Evolutionary conservation across 2,797 vertebrate genomes (phyloP), one percentile per base, ranked within the genome.

Genomic region (Parauchenoglanis ngamensis): DNA sequence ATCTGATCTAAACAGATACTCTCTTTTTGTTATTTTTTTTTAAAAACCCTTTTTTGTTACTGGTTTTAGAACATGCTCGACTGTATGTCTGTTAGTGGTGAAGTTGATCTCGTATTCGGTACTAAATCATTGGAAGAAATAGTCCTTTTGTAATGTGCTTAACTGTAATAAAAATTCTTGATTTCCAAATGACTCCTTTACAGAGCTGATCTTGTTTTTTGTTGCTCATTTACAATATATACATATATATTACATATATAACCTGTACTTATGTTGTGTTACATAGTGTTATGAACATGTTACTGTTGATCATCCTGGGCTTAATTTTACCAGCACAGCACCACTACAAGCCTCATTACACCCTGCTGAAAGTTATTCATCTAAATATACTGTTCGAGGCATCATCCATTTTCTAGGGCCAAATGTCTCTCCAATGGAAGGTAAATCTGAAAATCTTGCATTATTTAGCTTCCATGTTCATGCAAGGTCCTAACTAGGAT

Each of bases 41-140:
- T 56, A 56, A 19, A 56, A 25, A 31, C 15, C 17, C 76, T 54
- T 56, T 54, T 49, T 49, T 77, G n/a, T 83, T 91, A 84, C 94
- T 83, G 85, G 57, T 67, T 89, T 59, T 81, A 57, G 23, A 89
- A 93, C 90, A 91, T 93, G 92, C 92, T 96, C 92, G 95, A 91
- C 96, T 94, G 95, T 95, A 94, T 94, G 89, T 96, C 93, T 96
- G 95, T 95, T 95, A 96, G 94, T 95, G 86, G 93, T 95, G 94
- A 97, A 96, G 95, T 94, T 97, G 95, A 91, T 94, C 91, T 94
- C 70, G 59, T 92, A 92, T 94, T 92, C 93, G 91, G 92, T 92
- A 94, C 89, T 93, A 91, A 93, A 93, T 90, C 91, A 92, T 92
- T 92, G 91, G 93, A 94, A 94, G 94, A 92, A 94, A 93, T 93